A percentile compares a stretch with the other conserved stretches of the same genome.
These are phyloP conservation scores for Drosophila kanekoi DNA, from an alignment of 2,888 invertebrate species.

Conservation along the genomic window DNA sequence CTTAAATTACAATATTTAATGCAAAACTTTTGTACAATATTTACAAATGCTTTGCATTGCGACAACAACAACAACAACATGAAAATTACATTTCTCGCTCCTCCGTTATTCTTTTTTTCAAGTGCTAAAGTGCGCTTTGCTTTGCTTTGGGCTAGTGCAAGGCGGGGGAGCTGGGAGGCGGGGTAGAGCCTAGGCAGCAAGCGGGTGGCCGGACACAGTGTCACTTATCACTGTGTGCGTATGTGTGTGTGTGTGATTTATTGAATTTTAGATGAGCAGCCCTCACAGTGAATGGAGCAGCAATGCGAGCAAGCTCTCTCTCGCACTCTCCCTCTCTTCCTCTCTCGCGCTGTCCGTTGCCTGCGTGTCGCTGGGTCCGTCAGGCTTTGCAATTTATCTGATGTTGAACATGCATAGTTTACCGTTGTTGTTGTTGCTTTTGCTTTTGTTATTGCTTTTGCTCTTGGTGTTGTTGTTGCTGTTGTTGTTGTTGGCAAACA, in stretches of 20 bases:
- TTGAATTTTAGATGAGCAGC: slow-evolving; percentile 79
- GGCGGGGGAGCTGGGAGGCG: not conserved
- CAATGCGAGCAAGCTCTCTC: slow-evolving; percentile 21
- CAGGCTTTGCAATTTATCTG: slow-evolving; percentile 76
- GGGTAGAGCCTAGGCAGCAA: slow-evolving; percentile 1
- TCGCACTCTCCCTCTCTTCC: not conserved
- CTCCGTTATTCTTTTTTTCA: slow-evolving; percentile 29
- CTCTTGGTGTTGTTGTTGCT: slow-evolving; percentile 42
- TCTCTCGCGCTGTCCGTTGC: slow-evolving; percentile 27
- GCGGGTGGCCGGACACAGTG: slow-evolving; percentile 48
- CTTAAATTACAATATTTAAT: slow-evolving; percentile 53
- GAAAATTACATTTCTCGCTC: slow-evolving; percentile 69
- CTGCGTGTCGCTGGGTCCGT: slow-evolving; percentile 67
- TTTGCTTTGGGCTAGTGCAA: slow-evolving; percentile 25
- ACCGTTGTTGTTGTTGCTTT: slow-evolving; percentile 11
- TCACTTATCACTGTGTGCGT: slow-evolving; percentile 42
- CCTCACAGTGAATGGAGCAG: slow-evolving; percentile 58
- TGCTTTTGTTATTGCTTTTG: slow-evolving; percentile 38
- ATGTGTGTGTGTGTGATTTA: slow-evolving; percentile 68
- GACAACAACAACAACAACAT: slow-evolving; percentile 51
- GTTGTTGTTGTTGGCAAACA: slow-evolving; percentile 67
- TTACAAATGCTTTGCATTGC: slow-evolving; percentile 72
- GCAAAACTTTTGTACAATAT: slow-evolving; percentile 72
- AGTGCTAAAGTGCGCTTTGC: slow-evolving; percentile 77
- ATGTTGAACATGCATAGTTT: slow-evolving; percentile 79